Percentiles rank a stretch among this genome's conserved stretches.
Conservation (phyloP, 2,888 invertebrate genomes). For the Drosophila monieri region DNA sequence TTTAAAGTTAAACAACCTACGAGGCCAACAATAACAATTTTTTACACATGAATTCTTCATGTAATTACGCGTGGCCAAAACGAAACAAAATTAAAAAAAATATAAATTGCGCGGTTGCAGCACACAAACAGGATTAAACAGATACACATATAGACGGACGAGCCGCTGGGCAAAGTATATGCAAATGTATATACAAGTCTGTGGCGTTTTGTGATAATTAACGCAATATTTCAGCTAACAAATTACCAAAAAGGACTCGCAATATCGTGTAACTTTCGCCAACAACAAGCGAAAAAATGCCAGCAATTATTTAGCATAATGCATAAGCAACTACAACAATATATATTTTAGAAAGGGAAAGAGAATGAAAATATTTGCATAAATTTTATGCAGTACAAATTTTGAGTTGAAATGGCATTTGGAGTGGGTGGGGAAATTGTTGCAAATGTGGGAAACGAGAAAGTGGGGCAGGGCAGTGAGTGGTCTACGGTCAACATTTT, state of each 20-base stretch:
- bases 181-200: conserved; percentile 40
- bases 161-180: not conserved
- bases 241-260: conserved; percentile 48
- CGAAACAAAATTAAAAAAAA: conserved; percentile 58
- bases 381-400: conserved; percentile 62
- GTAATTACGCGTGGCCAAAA: conserved; percentile 68
- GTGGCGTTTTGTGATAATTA: conserved; percentile 65
- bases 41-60: conserved; percentile 67
- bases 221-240: conserved; percentile 64
- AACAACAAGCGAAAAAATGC: conserved; percentile 32
- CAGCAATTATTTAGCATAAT: conserved; percentile 72
- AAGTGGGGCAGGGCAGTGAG: conserved; percentile 19
- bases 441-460: not conserved
- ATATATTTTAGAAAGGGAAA: conserved; percentile 48
- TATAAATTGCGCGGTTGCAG: conserved; percentile 48
- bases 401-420: conserved; percentile 73
- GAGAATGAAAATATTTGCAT: conserved; percentile 68
- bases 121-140: conserved; percentile 29
- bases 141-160: conserved; percentile 7
- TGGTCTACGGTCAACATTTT: conserved; percentile 48
- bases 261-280: conserved; percentile 42
- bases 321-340: conserved; percentile 57
- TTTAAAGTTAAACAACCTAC: conserved; percentile 43
- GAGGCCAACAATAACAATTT: conserved; percentile 42
- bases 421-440: conserved; percentile 35